These are phyloP conservation scores for Pseudonaja textilis DNA, from an alignment of 2,113 vertebrate genomes.

Conservation along the genomic window DNA sequence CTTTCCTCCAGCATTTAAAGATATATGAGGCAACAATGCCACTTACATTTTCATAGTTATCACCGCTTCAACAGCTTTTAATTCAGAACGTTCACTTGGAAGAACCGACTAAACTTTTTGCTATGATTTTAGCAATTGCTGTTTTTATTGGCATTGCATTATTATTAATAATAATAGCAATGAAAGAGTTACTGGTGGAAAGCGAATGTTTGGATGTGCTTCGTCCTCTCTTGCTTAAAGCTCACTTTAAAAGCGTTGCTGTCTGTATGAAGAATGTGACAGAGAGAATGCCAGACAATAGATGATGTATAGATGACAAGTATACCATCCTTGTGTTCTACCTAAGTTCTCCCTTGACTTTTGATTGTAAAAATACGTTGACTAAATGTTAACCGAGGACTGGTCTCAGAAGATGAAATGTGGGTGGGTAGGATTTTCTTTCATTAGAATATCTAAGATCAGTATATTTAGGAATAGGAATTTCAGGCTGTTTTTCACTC, in stretches of 20 bases:
- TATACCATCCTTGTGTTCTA: neutral
- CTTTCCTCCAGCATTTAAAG: neutral
- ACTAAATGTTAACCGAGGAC: neutral
- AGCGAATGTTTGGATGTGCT: neutral
- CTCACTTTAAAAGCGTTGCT: neutral
- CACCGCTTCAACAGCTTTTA: neutral
- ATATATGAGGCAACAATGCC: neutral
- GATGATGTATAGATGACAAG: neutral
- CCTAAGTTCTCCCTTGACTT: neutral
- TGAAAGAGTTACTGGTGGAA: neutral
- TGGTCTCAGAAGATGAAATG: neutral
- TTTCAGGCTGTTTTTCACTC: slow-evolving; percentile 82
- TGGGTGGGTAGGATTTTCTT: neutral
- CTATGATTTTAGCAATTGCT: neutral
- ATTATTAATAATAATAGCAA: neutral
- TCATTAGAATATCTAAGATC: slow-evolving; percentile 76
- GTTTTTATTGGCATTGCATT: neutral
- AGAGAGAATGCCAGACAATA: neutral
- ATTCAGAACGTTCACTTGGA: neutral
- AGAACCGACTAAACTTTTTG: neutral
- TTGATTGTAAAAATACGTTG: neutral
- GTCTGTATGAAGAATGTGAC: neutral
- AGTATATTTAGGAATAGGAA: slow-evolving; percentile 78
- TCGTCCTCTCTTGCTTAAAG: neutral
- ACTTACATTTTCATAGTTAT: neutral